A percentile compares a stretch with the other conserved stretches of the same genome.
Conservation (phyloP, 2,888 invertebrate genomes). For the Actias luna region DNA sequence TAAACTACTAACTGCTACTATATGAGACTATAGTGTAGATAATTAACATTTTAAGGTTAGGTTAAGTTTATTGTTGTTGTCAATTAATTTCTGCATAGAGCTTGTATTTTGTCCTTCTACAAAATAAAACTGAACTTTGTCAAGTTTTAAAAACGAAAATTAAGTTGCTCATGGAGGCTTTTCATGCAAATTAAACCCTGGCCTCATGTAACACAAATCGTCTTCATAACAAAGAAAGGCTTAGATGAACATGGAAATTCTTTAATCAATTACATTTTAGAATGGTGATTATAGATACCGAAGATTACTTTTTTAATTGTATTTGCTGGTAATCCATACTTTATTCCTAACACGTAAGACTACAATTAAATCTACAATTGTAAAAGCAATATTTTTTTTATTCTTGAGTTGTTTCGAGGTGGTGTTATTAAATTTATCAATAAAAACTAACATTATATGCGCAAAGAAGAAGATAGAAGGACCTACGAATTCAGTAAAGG, state of each 20-base stretch:
- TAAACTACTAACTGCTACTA: no score
- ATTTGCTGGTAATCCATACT: no score
- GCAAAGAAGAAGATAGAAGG: conserved; percentile 48
- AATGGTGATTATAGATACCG: no score
- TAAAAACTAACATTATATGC: neutral
- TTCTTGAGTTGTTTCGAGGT: neutral
- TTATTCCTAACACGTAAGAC: no score
- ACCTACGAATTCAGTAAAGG: conserved; percentile 61
- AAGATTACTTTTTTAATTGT: no score
- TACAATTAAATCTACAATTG: no score
- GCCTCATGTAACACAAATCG: conserved; percentile 44
- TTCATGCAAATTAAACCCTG: conserved; percentile 52
- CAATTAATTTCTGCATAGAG: no score
- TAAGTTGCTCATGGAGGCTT: conserved; percentile 76
- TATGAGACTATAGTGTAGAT: no score
- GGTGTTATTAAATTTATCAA: neutral
- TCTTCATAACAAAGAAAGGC: conserved; percentile 57
- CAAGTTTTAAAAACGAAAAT: conserved; percentile 75
- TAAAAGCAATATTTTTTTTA: conserved; percentile 19
- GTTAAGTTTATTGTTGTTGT: no score
- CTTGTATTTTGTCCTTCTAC: neutral
- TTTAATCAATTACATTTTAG: no score
- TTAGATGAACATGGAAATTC: conserved; percentile 29
- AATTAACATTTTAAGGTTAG: no score
- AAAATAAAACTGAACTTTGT: conserved; percentile 25